Base-by-base conservation (phyloP, 1,140 invertebrate genomes). In the Hormaphis cornu region DNA sequence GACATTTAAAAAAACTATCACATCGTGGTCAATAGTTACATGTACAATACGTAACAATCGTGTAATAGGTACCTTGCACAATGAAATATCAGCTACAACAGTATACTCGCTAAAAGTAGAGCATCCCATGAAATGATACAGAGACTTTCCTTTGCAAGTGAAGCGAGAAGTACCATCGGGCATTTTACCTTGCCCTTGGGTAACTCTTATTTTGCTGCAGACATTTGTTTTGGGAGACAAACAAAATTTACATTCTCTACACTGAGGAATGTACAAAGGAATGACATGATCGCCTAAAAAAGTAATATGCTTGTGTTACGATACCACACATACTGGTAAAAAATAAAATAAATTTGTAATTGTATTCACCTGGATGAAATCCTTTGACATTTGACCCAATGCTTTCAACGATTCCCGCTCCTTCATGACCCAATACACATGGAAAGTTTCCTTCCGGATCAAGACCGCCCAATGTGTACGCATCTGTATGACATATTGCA, bases 71-170 rank as follows among this genome's bases (percentile, higher is more conserved):
- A 91, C 88, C 84, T 97, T 96, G 63, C 85, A 85, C 52, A 96
- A 77, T 24, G 93, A 95, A 78, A 99, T 95, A 80, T 96, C 96
- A 74, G 92, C 87, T 71, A 98, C 93, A 12, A 99, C 97, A 7
- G 96, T 98, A 77, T 97, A 99, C 80, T 99, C 91, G 73, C 90
- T 89, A 77, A 99, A 99, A 1, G 95, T 96, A 4, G 94, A 97
- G 72, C 90, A 94, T 18, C 97, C 97, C 97, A 99, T 99, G 74
- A 97, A 99, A 79, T 99, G 96, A 76, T 83, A 95, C 0, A 99
- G 71, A 30, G 83, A 81, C 81, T 95, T 81, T 12, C 94, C 96
- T 69, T 95, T 94, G 80, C 94, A 97, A 14, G 84, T 89, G 78
- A 99, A 98, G 52, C 93, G 81, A 7, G 83, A 83, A 3, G 94